Evolutionary conservation across 2,888 invertebrate genomes (phyloP), one percentile per base, ranked within the genome.

Genomic region (Nasonia oneida): DNA sequence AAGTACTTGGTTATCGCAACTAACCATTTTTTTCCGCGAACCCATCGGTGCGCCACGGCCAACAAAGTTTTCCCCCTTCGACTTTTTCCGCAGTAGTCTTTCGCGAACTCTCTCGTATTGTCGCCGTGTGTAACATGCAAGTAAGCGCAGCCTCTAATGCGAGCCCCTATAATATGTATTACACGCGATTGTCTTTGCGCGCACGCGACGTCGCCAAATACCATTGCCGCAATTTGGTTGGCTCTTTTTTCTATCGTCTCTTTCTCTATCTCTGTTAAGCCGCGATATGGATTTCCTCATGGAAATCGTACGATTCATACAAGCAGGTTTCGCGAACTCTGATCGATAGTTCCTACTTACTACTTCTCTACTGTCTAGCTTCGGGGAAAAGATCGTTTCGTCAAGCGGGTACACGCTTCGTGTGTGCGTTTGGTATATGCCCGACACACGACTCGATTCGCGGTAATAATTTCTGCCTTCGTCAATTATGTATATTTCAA

Each of bases 1-100:
- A 29, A 29, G 29, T 29, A 29, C 29, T 29, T 29, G 29, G 1
- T 29, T 29, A 29, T 29, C 29, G 1, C 29, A 29, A 29, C 29
- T 29, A 29, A 29, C 29, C 29, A 29, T 29, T 29, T 29, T 29
- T 29, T 0, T 29, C 29, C 29, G 1, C 1, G 29, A 29, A 70
- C 42, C 75, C 76, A 74, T 57, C 15, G 70, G 5, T 14, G 15
- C 18, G 23, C 57, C 15, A 18, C 64, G 75, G 84, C 84, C 84
- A 83, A 84, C 76, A 79, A 87, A 87, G 76, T 84, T 87, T 79
- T 67, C 83, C 37, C 15, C 67, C 37, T 14, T 5, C 37, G 53
- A 78, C 75, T 86, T 86, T 74, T 86, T 84, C 71, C 50, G 47
- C 71, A n/a, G 14, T 76, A 53, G 61, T 37, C 73, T 64, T 42